Base-by-base conservation (phyloP, 1,140 invertebrate species). In the Trialeurodes vaporariorum region DNA sequence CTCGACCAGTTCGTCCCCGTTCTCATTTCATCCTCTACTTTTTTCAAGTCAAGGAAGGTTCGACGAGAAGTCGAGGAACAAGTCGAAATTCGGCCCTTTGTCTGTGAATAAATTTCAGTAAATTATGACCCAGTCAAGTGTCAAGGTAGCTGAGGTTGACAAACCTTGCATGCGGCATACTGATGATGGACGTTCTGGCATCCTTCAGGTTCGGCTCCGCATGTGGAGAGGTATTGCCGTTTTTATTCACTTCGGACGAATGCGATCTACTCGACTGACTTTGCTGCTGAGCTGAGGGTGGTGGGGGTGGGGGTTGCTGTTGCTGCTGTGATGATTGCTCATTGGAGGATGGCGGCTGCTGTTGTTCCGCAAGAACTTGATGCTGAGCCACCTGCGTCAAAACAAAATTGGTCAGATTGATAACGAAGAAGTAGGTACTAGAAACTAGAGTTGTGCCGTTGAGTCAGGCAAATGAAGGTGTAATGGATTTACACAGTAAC, bases 331-430 rank as follows among this genome's bases (percentile, higher is more conserved):
- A 49, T 49, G 34, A 49, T 17, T 49, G 34, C 5, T 49, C 34
- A 49, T 49, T 49, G 5, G 5, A 5, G 17, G 34, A 49, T 5
- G 34, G 34, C 34, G 34, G 34, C 34, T 49, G 34, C 17, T 49
- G 34, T 17, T 49, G 34, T 49, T 49, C 34, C 17, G 34, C 34
- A 5, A 49, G 17, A 49, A 49, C 34, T 17, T 49, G 34, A 49
- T 49, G 34, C 34, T 49, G 34, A 49, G 34, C 34, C 5, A 49
- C 34, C 34, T 49, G 34, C 5, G 34, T n/a, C n/a, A 49, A 49
- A 49, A 49, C 34, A 49, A 49, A 49, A 49, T n/a, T n/a, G n/a
- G n/a, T n/a, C n/a, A 49, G 34, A 49, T 49, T 49, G 34, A n/a
- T n/a, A n/a, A n/a, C n/a, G n/a, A n/a, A n/a, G n/a, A n/a, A n/a